A percentile compares a stretch with the other conserved stretches of the same genome.
Conservation (phyloP, 2,888 invertebrate species). For the Trichogramma dendrolimi region DNA sequence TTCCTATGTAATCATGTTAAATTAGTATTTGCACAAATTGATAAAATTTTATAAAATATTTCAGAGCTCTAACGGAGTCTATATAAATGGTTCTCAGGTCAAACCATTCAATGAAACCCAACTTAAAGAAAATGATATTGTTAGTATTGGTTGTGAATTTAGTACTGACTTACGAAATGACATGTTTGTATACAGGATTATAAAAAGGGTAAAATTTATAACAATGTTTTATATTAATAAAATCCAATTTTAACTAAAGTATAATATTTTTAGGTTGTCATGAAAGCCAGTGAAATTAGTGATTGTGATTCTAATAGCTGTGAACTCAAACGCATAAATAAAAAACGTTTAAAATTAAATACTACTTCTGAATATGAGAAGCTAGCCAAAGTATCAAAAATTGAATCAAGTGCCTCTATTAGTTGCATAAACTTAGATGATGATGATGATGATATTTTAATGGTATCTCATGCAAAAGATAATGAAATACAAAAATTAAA, state of each 20-base stretch:
- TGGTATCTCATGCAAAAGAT: background rate
- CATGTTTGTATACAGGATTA: slow-evolving; percentile 23
- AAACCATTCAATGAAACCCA: slow-evolving; percentile 45
- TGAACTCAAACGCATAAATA: too few relatives aligned
- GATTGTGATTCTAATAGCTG: background rate
- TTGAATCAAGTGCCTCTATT: background rate
- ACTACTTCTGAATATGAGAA: background rate
- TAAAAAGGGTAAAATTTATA: slow-evolving; percentile 17
- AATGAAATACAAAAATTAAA: too few relatives aligned
- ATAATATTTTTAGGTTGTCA: background rate
- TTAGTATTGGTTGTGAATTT: slow-evolving; percentile 57
- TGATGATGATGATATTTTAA: slow-evolving; percentile 17
- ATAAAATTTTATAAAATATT: slow-evolving; percentile 27
- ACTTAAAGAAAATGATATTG: slow-evolving; percentile 53
- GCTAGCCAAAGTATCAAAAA: slow-evolving; percentile 15
- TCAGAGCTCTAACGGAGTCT: slow-evolving; percentile 62
- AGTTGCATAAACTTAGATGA: background rate
- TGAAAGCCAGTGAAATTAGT: slow-evolving; percentile 8
- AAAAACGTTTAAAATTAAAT: too few relatives aligned
- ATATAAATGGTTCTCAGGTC: slow-evolving; percentile 54
- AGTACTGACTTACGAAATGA: background rate
- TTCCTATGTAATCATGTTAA: slow-evolving; percentile 1
- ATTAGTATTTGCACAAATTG: background rate
- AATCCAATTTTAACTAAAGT: background rate
- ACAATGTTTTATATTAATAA: background rate